phyloP scores from a whole-genome alignment of 2,113 vertebrate genomes.

The Labeo rohita region DNA sequence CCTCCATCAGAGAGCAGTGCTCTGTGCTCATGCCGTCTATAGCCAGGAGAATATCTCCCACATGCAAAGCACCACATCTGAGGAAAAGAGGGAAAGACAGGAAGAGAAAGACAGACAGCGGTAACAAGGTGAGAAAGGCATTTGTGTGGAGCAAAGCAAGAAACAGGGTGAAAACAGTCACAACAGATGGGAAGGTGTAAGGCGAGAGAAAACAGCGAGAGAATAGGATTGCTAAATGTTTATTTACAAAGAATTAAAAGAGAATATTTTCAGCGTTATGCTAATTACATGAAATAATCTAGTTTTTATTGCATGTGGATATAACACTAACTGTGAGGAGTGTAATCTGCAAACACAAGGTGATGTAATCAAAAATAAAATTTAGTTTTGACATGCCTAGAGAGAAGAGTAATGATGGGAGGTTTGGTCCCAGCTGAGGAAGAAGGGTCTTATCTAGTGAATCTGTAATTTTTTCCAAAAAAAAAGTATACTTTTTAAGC shows the following conservation, averaged over 20 bases:
- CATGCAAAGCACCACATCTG: constrained; percentile 88
- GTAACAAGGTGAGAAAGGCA: neutral
- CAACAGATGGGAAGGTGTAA: neutral
- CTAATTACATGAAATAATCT: neutral
- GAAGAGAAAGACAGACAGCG: neutral
- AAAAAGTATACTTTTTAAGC: too few species aligned
- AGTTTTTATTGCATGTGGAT: neutral
- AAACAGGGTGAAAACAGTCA: neutral
- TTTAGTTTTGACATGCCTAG: neutral
- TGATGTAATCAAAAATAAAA: neutral
- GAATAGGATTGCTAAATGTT: neutral
- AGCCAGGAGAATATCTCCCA: constrained; percentile 90
- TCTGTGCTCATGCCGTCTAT: constrained; percentile 94
- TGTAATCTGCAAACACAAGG: neutral
- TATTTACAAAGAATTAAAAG: neutral
- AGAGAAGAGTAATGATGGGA: neutral
- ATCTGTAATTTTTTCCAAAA: too few species aligned
- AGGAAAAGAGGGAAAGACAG: constrained; percentile 13
- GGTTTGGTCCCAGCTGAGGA: neutral
- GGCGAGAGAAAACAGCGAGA: neutral
- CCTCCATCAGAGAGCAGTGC: constrained; percentile 91
- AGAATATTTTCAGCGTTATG: neutral
- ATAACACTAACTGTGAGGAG: neutral
- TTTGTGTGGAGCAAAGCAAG: neutral
- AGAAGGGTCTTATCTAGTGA: too few species aligned